Conservation (phyloP, 1,140 invertebrate genomes). For the Aphidius gifuensis region DNA sequence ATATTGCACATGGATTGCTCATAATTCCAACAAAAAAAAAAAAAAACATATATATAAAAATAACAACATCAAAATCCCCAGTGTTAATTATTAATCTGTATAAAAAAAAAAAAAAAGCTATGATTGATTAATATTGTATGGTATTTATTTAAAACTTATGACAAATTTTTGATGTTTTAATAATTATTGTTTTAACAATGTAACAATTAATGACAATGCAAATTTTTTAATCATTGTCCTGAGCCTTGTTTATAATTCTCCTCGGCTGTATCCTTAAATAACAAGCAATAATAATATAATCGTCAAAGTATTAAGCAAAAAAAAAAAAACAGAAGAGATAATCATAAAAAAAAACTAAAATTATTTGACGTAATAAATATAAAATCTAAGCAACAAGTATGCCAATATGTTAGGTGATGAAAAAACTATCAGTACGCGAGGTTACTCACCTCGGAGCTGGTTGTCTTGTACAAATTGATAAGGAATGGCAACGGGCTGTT, state of each 20-base stretch:
- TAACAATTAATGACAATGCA: too few species aligned
- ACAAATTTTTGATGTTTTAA: too few species aligned
- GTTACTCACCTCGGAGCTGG: slow-evolving; percentile 44
- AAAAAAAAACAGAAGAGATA: neutral
- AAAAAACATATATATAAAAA: slow-evolving; percentile 1
- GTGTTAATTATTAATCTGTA: slow-evolving; percentile 2
- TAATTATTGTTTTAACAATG: too few species aligned
- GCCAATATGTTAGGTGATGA: slow-evolving; percentile 47
- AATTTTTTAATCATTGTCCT: too few species aligned
- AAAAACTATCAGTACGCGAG: slow-evolving; percentile 41
- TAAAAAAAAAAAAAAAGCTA: too few species aligned
- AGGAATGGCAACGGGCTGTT: slow-evolving; percentile 47
- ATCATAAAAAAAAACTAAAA: slow-evolving; percentile 25
- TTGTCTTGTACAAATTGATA: slow-evolving; percentile 46
- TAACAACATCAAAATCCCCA: neutral
- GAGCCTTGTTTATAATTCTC: too few species aligned
- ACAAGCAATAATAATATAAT: neutral
- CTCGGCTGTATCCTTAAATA: too few species aligned
- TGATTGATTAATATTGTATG: too few species aligned
- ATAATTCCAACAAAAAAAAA: too few species aligned
- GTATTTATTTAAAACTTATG: too few species aligned
- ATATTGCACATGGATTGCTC: too few species aligned
- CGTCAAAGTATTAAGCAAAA: neutral
- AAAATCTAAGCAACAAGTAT: slow-evolving; percentile 29
- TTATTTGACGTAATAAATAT: too few species aligned